These are phyloP conservation scores for Florisuga fusca DNA, from an alignment of 2,797 vertebrate genomes.

Conservation along the genomic window DNA sequence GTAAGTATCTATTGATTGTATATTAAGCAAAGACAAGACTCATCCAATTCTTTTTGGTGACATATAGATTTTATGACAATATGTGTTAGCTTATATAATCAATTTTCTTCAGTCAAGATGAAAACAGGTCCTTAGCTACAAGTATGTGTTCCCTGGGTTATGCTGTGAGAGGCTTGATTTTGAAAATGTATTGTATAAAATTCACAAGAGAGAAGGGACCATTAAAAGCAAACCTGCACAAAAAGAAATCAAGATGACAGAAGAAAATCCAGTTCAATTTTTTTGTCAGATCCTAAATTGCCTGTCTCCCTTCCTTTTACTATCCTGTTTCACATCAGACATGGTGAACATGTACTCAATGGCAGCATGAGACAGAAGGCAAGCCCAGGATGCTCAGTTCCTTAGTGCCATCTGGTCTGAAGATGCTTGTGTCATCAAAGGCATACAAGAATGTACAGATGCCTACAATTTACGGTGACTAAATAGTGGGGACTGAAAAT, in stretches of 20 bases:
- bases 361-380: background rate
- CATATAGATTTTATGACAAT: background rate
- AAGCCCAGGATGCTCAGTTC: background rate
- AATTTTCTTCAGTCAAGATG: conserved; percentile 5
- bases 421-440: background rate
- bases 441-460: background rate
- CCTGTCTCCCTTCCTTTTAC: background rate
- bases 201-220: rapidly evolving
- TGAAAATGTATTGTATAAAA: background rate
- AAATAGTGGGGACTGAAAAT: conserved; percentile 3
- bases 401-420: background rate
- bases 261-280: background rate
- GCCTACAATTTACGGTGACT: conserved; percentile 16
- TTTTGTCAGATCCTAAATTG: background rate
- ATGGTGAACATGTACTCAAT: background rate
- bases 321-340: background rate
- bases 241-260: background rate
- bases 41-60: background rate
- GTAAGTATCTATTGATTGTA: conserved; percentile 4
- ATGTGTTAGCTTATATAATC: background rate
- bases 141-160: background rate
- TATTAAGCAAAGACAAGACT: conserved; percentile 29
- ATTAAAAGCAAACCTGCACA: background rate
- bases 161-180: background rate
- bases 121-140: background rate